phyloP scores from a whole-genome alignment of 2,113 vertebrate genomes.

The Hemiscyllium ocellatum region DNA sequence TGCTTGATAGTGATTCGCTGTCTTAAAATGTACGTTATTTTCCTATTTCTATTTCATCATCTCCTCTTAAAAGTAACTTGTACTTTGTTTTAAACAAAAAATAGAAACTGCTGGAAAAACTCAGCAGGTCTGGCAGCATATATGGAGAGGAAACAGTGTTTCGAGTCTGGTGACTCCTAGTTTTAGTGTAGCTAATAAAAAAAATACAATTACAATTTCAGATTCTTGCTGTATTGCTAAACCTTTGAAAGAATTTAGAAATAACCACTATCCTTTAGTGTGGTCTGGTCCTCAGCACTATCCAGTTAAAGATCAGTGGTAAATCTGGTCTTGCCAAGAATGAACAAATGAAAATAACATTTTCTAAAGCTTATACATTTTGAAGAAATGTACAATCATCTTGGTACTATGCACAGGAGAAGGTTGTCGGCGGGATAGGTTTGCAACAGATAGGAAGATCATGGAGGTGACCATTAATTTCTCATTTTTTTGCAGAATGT shows the following conservation, averaged over 20 bases:
- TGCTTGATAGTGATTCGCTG: not conserved
- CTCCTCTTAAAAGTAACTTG: not conserved
- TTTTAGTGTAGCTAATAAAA: too few relatives aligned
- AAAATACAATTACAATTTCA: too few relatives aligned
- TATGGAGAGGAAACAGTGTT: too few relatives aligned
- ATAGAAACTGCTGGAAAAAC: too few relatives aligned
- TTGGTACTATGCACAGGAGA: not conserved
- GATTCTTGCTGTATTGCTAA: too few relatives aligned
- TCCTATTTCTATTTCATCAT: not conserved
- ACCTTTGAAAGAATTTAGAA: too few relatives aligned
- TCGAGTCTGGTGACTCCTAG: too few relatives aligned
- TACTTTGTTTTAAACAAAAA: too few relatives aligned
- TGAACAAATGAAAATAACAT: not conserved
- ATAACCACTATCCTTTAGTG: too few relatives aligned
- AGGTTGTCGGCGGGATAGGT: not conserved
- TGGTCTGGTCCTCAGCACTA: too few relatives aligned
- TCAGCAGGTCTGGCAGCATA: too few relatives aligned
- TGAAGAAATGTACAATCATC: not conserved
- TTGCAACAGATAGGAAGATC: not conserved
- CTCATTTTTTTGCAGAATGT: not conserved
- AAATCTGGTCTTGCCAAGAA: not conserved
- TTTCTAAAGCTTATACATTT: not conserved
- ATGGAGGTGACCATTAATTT: not conserved
- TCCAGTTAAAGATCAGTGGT: not conserved
- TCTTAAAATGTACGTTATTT: not conserved